Evolutionary conservation across 1,140 invertebrate genomes (phyloP), one percentile per base, ranked within the genome.

Genomic region (Zaprionus inermis): DNA sequence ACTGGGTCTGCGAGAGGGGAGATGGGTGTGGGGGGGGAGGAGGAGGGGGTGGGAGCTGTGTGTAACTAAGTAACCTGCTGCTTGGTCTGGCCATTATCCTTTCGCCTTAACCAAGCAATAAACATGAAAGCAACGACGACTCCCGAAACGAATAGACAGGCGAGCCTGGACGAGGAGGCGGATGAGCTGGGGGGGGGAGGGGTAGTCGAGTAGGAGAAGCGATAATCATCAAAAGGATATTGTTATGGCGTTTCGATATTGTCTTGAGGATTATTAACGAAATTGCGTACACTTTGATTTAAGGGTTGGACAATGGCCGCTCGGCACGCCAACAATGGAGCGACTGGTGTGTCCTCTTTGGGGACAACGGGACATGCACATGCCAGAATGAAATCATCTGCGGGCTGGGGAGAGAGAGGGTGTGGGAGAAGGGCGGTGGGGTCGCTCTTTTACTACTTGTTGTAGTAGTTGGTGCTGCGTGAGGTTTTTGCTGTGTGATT

Each of bases 221-320:
- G 83, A 91, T 91, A 90, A 90, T 88, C 88, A 90, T 91, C 88
- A 88, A 89, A 91, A 91, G 88, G 88, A 90, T 91, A 90, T 91
- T 90, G 88, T 90, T 90, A 90, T 91, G 71, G 78, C 66, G 70
- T 78, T 90, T 83, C 88, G 81, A 90, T 91, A 91, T 91, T 90
- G 88, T 90, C 88, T 88, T 84, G 83, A 83, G 88, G 88, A 90
- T 90, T 90, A 90, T 90, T 88, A 88, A 84, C 72, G 76, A 91
- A 90, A 90, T 90, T 90, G 88, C 88, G 88, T 72, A 68, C 78
- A 75, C 88, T 84, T 85, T 91, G 88, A 90, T 90, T 90, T 90
- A 90, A 90, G 88, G 88, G 88, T 90, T 90, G 88, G 78, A 72
- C 81, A 90, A 83, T 84, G 77, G 72, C 34, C 63, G 74, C 59